Evolutionary conservation across 35 echinoderm and acorn worm species (phyloP).

Genomic region (Antedon bifida): DNA sequence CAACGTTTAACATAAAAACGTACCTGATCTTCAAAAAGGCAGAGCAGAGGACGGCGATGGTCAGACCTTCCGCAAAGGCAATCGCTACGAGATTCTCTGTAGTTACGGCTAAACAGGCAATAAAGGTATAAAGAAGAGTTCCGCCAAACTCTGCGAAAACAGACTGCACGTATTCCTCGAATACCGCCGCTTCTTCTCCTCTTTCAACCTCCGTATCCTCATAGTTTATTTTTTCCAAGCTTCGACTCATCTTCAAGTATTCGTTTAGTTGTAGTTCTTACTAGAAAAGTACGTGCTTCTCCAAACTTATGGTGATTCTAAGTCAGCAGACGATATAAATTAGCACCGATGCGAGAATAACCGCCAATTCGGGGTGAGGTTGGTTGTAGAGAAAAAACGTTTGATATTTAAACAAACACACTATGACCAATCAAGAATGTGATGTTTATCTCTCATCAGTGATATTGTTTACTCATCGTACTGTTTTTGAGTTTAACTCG

Average conservation of each 20-base stretch:
- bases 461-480: not conserved
- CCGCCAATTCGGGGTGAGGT: not conserved
- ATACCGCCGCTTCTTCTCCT: slow-evolving; percentile 42
- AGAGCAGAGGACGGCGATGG: slow-evolving; percentile 63
- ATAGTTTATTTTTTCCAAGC: slow-evolving; percentile 10
- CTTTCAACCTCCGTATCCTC: not conserved
- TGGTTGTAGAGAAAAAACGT: not conserved
- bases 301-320: not conserved
- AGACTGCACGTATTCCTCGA: slow-evolving; percentile 90
- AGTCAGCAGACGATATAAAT: not conserved
- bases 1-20: no score
- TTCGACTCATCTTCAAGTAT: slow-evolving; percentile 1
- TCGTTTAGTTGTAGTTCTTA: no score
- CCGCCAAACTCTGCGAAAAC: slow-evolving; percentile 74
- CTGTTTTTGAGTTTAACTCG: not conserved
- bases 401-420: not conserved
- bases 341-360: not conserved
- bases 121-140: slow-evolving; percentile 55
- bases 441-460: not conserved
- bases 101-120: slow-evolving; percentile 70
- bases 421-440: not conserved
- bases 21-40: slow-evolving; percentile 91
- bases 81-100: slow-evolving; percentile 53
- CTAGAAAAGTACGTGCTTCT: not conserved
- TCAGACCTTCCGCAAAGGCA: slow-evolving; percentile 79